These are phyloP conservation scores for Silurus aristotelis DNA, from an alignment of 2,797 vertebrate species.

Conservation along the genomic window DNA sequence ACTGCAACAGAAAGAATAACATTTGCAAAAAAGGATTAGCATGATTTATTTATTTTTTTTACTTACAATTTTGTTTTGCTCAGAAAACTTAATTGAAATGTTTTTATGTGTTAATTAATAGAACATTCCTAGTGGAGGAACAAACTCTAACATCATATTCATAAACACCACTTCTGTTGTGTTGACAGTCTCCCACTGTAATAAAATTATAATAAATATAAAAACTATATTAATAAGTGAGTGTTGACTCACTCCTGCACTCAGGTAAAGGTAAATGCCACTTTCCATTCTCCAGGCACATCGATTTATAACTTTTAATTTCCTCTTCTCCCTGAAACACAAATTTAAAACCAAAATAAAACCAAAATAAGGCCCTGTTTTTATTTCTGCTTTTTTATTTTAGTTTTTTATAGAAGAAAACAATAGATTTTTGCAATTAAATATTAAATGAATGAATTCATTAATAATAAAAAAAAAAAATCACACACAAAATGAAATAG, in stretches of 20 bases:
- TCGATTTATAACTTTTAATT: conserved; percentile 71
- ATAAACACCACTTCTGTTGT: neutral
- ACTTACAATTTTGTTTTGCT: neutral
- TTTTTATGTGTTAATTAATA: neutral
- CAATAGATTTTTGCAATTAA: too few species aligned
- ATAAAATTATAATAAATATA: neutral
- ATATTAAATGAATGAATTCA: neutral
- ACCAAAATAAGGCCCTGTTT: neutral
- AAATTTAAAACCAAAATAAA: too few species aligned
- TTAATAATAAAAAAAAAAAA: neutral
- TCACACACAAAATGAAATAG: neutral
- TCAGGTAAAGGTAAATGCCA: conserved; percentile 78
- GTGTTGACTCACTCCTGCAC: conserved; percentile 73
- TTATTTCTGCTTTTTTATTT: too few species aligned
- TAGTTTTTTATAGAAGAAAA: too few species aligned
- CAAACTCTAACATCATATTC: neutral
- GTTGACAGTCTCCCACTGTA: neutral
- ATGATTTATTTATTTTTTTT: neutral
- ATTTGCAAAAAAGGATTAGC: neutral
- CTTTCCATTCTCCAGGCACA: conserved; percentile 76
- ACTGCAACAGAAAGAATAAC: conserved; percentile 60
- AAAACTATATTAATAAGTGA: neutral
- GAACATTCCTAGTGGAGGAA: neutral
- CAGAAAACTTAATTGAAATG: neutral
- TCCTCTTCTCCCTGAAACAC: conserved; percentile 44